phyloP scores from a whole-genome alignment of 2,888 invertebrate species.

The Euzophera pinguis region DNA sequence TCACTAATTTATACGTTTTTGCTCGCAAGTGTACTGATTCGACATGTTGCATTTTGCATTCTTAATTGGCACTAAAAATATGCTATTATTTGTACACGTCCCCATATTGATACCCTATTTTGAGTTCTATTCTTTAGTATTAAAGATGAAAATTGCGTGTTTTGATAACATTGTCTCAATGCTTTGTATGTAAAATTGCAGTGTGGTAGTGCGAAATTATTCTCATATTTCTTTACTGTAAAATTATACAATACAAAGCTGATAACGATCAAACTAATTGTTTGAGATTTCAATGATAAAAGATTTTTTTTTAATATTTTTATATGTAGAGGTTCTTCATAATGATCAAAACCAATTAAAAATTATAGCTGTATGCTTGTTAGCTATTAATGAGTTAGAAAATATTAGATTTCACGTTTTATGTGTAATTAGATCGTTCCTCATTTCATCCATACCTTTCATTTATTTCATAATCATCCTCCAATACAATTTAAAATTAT shows the following conservation, averaged over 20 bases:
- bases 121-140: background rate
- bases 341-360: no score
- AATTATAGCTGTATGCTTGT: no score
- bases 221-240: slow-evolving; percentile 1
- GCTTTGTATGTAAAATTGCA: background rate
- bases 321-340: no score
- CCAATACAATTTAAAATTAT: no score
- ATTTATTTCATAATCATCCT: no score
- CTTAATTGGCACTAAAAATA: slow-evolving; percentile 9
- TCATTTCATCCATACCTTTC: no score
- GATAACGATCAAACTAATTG: background rate
- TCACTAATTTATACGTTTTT: slow-evolving; percentile 14
- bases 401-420: no score
- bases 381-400: no score
- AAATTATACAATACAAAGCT: slow-evolving; percentile 2
- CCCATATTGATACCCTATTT: background rate
- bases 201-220: background rate
- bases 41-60: slow-evolving; percentile 7
- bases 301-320: no score
- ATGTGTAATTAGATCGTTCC: no score
- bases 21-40: slow-evolving; percentile 17
- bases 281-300: background rate
- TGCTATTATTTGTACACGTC: slow-evolving; percentile 7
- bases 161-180: background rate
- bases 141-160: background rate